These are phyloP conservation scores for Chironex yamaguchii DNA, from an alignment of 30 jellyfish, hydroid and myxozoan species.

Conservation along the genomic window DNA sequence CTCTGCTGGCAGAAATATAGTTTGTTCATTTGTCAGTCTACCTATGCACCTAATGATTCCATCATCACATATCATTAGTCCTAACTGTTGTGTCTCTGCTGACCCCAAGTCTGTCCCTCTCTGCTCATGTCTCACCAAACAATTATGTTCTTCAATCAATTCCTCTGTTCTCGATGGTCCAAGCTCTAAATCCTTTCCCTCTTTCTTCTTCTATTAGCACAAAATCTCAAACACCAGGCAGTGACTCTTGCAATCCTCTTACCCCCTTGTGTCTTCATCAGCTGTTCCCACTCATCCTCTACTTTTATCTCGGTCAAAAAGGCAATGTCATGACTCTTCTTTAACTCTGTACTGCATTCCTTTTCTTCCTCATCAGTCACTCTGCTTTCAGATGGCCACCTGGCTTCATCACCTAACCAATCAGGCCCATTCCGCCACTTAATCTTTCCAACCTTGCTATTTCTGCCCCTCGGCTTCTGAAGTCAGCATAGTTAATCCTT, in stretches of 20 bases:
- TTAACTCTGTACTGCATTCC: neutral
- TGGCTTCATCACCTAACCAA: constrained; percentile 34
- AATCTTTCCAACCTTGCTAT: neutral
- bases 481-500: neutral
- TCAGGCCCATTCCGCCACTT: constrained; percentile 59
- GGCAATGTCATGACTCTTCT: too few species aligned
- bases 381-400: constrained; percentile 44
- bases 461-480: constrained; percentile 21
- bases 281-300: too few species aligned
- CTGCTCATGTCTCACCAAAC: too few species aligned
- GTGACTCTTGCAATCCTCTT: too few species aligned
- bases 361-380: neutral
- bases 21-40: neutral
- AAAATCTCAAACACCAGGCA: too few species aligned
- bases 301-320: too few species aligned
- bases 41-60: constrained; percentile 22
- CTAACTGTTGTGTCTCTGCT: constrained; percentile 41
- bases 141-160: too few species aligned
- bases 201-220: too few species aligned
- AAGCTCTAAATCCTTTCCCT: too few species aligned
- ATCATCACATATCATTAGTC: neutral
- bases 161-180: too few species aligned
- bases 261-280: too few species aligned
- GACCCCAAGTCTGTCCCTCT: too few species aligned
- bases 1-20: neutral